Conservation (phyloP, 2,797 vertebrate species). For the Pempheris klunzingeri region DNA sequence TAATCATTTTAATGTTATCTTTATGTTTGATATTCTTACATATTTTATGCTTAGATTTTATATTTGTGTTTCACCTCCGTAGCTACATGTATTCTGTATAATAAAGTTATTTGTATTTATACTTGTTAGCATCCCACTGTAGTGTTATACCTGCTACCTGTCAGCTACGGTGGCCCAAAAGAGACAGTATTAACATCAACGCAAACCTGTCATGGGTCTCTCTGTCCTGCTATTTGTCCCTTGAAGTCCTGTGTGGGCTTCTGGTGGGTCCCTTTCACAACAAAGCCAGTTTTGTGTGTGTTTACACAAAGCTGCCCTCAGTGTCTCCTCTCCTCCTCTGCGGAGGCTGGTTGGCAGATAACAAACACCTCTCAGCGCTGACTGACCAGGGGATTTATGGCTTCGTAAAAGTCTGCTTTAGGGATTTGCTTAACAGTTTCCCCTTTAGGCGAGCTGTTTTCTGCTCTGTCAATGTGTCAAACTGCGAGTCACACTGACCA, state of each 20-base stretch:
- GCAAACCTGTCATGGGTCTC: constrained; percentile 1
- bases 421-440: constrained; percentile 35
- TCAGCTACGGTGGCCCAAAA: background rate
- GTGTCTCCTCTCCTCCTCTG: constrained; percentile 46
- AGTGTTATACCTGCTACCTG: too few species aligned
- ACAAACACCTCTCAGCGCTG: constrained; percentile 55
- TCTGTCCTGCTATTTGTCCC: constrained; percentile 10
- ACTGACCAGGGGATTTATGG: constrained; percentile 52
- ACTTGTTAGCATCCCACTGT: too few species aligned
- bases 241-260: constrained; percentile 29
- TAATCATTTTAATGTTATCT: too few species aligned
- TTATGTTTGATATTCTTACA: too few species aligned
- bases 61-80: too few species aligned
- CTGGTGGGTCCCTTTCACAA: constrained; percentile 46
- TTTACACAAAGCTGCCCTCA: constrained; percentile 45
- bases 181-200: constrained; percentile 21
- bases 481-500: background rate
- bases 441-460: constrained; percentile 35
- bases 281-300: constrained; percentile 54
- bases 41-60: too few species aligned
- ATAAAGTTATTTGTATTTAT: too few species aligned
- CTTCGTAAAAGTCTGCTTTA: constrained; percentile 62
- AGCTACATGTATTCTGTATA: too few species aligned
- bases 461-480: constrained; percentile 36
- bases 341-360: constrained; percentile 42